Percentiles rank a stretch among this genome's conserved stretches.
These are phyloP conservation scores for Clangula hyemalis DNA, from an alignment of 2,797 vertebrate species.

Conservation along the genomic window DNA sequence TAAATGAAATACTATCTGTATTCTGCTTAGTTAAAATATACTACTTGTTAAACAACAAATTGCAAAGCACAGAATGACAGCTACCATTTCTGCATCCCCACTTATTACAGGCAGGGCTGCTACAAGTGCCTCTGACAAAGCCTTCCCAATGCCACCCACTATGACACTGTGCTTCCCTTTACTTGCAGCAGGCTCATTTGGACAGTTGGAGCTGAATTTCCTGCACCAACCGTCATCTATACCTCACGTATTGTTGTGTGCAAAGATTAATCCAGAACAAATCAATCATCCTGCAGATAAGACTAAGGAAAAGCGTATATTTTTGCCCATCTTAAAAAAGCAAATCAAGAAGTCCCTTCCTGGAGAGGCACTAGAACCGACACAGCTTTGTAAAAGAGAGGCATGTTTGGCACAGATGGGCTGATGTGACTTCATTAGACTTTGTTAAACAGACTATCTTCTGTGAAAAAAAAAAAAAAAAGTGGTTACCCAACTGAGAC, in stretches of 20 bases:
- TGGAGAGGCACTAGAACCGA: too few species aligned
- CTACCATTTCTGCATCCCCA: background rate
- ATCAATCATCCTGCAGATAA: background rate
- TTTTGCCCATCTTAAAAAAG: background rate
- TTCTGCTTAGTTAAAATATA: background rate
- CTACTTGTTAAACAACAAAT: background rate
- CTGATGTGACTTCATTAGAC: background rate
- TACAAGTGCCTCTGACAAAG: background rate
- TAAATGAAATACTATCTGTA: background rate
- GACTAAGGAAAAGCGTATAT: background rate
- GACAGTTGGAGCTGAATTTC: background rate
- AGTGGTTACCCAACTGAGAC: background rate
- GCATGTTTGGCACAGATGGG: background rate
- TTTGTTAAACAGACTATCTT: background rate
- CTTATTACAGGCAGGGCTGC: background rate
- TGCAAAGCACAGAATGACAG: background rate
- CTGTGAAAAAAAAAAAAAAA: too few species aligned
- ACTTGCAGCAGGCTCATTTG: background rate
- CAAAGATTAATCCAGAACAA: background rate
- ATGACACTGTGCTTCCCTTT: background rate
- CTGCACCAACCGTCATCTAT: background rate
- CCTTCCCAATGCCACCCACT: background rate
- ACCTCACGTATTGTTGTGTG: fast-evolving
- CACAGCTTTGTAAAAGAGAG: background rate
- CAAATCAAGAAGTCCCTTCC: too few species aligned